Base-by-base conservation (phyloP, 2,113 vertebrate genomes). In the Atherinomorus stipes region DNA sequence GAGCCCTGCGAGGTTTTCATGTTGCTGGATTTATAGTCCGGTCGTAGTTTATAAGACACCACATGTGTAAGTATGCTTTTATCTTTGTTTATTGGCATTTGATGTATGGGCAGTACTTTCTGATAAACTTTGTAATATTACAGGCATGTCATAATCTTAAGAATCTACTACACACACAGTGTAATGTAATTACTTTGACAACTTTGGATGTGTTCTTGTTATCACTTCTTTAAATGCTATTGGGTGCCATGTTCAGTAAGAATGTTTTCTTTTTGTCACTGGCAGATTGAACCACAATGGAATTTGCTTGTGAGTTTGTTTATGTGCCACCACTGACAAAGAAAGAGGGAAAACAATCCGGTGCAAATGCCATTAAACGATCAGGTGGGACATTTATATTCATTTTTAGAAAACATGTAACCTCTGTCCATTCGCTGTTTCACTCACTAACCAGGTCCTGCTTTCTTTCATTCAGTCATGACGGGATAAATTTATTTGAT, bases 271-370 rank as follows among this genome's bases (percentile, higher is more conserved):
- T 44, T 71, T 12, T 58, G 22, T 56, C 15, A 7, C 28, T 73
- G 52, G 21, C 69, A 69, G 63, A 25, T 47, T 34, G 38, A 38
- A 45, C 38, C 50, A 73, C 61, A 8, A 94, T 94, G 93, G 93
- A 94, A 74, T 93, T 94, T 83, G 91, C 91, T 54, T 92, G 91
- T 76, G 76, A 59, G 22, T 94, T 89, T 88, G 85, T 93, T 77
- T 93, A 93, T 52, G 85, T 92, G 37, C 79, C 84, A 1, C 87
- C 87, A 11, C 18, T 57, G 80, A 78, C 3, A 74, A 84, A 80
- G 64, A 86, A 53, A 60, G 74, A 75, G 7, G n/a, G 2, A 16
- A 70, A 76, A 1, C 78, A 42, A 51, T 2, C 40, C 26, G 70
- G 28, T 18, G 53, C 18, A 19, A 69, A 66, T 37, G 52, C 40